A percentile compares a stretch with the other conserved stretches of the same genome.
These are phyloP conservation scores for Idris sp. DNA, from an alignment of 1,140 invertebrate genomes.

Conservation along the genomic window DNA sequence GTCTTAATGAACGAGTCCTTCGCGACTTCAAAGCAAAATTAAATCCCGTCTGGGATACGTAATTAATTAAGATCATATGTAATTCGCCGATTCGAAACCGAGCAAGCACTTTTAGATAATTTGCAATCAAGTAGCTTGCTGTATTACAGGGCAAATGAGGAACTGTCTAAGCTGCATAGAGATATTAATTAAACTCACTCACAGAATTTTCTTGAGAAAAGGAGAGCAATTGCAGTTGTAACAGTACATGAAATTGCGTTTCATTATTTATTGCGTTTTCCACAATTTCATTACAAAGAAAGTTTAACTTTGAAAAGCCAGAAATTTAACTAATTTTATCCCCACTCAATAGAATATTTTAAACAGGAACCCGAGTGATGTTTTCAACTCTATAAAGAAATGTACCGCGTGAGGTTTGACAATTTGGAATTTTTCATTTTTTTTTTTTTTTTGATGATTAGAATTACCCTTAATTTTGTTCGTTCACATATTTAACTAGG, in stretches of 20 bases:
- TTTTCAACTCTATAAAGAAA: no score
- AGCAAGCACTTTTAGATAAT: slow-evolving; percentile 57
- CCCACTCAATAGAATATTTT: no score
- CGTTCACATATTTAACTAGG: no score
- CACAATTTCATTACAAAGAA: not conserved
- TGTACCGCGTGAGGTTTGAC: no score
- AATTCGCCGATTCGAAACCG: slow-evolving; percentile 50
- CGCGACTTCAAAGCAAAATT: slow-evolving; percentile 58
- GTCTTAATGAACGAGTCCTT: slow-evolving; percentile 56
- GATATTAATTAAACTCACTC: slow-evolving; percentile 48
- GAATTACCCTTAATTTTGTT: no score
- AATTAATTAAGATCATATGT: slow-evolving; percentile 63
- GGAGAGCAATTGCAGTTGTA: slow-evolving; percentile 20
- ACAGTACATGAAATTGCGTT: slow-evolving; percentile 23
- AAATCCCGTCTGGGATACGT: slow-evolving; percentile 56
- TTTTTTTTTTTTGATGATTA: no score
- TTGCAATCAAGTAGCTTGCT: slow-evolving; percentile 52
- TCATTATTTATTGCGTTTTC: slow-evolving; percentile 2
- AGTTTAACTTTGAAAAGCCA: no score
- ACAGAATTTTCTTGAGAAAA: slow-evolving; percentile 43
- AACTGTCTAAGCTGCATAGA: slow-evolving; percentile 27
- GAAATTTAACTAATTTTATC: no score
- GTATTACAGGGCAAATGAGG: slow-evolving; percentile 30
- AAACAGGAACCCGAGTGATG: no score
- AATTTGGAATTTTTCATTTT: no score